phyloP scores from a whole-genome alignment of 2,888 invertebrate species.

The Abrostola triplasia region DNA sequence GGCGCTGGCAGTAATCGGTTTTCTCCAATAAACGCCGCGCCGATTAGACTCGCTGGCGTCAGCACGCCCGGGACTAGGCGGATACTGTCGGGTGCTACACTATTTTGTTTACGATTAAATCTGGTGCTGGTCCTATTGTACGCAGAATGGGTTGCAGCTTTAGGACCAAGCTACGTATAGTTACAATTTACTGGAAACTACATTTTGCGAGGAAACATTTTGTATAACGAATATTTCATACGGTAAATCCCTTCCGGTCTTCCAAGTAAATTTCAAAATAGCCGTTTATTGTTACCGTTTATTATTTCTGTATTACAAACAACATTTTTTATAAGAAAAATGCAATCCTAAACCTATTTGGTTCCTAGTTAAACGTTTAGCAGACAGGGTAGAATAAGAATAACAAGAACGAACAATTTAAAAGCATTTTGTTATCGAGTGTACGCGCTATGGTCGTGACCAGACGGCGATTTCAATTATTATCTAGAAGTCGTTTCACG shows the following conservation, averaged over 20 bases:
- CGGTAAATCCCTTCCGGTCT: no score
- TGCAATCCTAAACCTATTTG: no score
- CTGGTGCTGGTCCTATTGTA: conserved; percentile 29
- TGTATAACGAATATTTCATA: no score
- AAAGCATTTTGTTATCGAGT: conserved; percentile 60
- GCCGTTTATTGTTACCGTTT: no score
- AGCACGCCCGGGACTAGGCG: conserved; percentile 76
- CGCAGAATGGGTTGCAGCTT: conserved; percentile 1
- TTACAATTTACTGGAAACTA: no score
- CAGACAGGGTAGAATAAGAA: background rate
- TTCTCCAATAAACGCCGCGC: conserved; percentile 88
- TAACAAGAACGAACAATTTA: conserved; percentile 43
- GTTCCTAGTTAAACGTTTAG: no score
- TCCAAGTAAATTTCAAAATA: no score
- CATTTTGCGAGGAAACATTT: no score
- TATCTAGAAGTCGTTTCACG: conserved; percentile 84
- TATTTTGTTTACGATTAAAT: conserved; percentile 49
- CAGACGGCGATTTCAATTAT: conserved; percentile 87
- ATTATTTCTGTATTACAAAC: no score
- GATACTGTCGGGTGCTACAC: conserved; percentile 67
- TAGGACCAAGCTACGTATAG: background rate
- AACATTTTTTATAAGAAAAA: no score
- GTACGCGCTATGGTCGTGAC: conserved; percentile 83
- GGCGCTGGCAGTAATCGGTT: conserved; percentile 83
- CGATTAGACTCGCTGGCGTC: conserved; percentile 88